Evolutionary conservation across 35 echinoderm and acorn worm species (phyloP), one percentile per base, ranked within the genome.

Genomic region (Acanthaster planci): DNA sequence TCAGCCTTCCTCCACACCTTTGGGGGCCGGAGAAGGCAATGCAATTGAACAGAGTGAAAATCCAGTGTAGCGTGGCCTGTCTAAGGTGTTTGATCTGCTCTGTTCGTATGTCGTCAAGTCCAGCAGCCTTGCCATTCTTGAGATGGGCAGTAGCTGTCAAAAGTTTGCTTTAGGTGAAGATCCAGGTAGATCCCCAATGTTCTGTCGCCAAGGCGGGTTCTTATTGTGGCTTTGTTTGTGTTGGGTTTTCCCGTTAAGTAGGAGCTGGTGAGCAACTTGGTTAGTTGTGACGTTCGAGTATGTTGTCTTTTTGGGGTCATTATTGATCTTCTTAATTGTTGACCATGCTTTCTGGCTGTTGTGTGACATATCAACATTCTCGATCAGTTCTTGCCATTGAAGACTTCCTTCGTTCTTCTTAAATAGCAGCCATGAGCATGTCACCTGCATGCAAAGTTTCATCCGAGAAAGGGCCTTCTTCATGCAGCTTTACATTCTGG

Each of bases 1-100:
- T 36, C 2, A 15, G 87, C 78, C 82, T 89, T 89, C 87, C 44
- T 59, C 87, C 79, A 84, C 21, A 87, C 82, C n/a, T 89, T 89
- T n/a, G 75, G 76, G 15, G 78, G 75, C 76, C 54, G 35, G 42
- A 51, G 18, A 51, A 32, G 42, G 68, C 52, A 15, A 84, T 15
- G 31, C 82, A 84, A 21, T 84, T 84, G 57, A 59, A n/a, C 8
- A 84, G 40, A 15, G 2, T 10, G 52, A 84, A 55, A 16, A 84
- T 52, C 82, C 82, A 64, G 8, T 31, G 0, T 37, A 37, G 23
- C 37, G 82, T 57, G 17, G 5, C 27, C 30, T 31, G 2, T 12
- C 82, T 55, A 38, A 84, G 64, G 37, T 84, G 1, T 2, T 84
- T 84, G 57, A 84, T 84, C 58, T 84, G 57, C 12, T 47, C 82